phyloP scores from a whole-genome alignment of 2,888 invertebrate species.

The Atethmia centrago region DNA sequence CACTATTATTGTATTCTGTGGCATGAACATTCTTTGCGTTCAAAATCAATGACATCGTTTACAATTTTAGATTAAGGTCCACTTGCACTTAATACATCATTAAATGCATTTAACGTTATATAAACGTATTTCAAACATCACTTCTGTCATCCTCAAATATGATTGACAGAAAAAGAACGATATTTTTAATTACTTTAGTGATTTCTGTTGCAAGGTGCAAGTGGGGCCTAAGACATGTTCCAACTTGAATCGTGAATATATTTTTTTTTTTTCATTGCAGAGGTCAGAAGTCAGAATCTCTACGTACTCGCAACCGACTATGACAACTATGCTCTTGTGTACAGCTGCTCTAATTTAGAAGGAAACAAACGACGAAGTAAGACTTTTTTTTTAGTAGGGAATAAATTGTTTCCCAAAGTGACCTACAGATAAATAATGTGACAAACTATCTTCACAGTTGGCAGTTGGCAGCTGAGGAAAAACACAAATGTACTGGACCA shows the following conservation, averaged over 20 bases:
- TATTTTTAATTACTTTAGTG: background rate
- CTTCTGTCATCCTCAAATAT: background rate
- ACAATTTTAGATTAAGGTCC: background rate
- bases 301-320: constrained; percentile 84
- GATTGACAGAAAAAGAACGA: background rate
- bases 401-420: background rate
- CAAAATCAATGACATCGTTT: background rate
- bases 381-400: background rate
- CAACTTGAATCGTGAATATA: background rate
- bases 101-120: background rate
- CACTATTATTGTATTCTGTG: background rate
- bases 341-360: constrained; percentile 78
- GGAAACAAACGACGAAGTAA: constrained; percentile 80
- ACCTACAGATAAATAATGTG: background rate
- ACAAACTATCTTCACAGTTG: constrained; percentile 70
- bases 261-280: constrained; percentile 48
- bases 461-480: constrained; percentile 85
- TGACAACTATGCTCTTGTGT: constrained; percentile 77
- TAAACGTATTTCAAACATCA: no score
- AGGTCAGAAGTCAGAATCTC: constrained; percentile 68
- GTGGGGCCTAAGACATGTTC: background rate
- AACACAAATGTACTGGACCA: constrained; percentile 67
- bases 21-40: background rate
- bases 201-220: background rate
- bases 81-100: background rate